A percentile compares a stretch with the other conserved stretches of the same genome.
Evolutionary conservation across 2,888 invertebrate genomes (phyloP).

Genomic region (Mythimna vitellina): DNA sequence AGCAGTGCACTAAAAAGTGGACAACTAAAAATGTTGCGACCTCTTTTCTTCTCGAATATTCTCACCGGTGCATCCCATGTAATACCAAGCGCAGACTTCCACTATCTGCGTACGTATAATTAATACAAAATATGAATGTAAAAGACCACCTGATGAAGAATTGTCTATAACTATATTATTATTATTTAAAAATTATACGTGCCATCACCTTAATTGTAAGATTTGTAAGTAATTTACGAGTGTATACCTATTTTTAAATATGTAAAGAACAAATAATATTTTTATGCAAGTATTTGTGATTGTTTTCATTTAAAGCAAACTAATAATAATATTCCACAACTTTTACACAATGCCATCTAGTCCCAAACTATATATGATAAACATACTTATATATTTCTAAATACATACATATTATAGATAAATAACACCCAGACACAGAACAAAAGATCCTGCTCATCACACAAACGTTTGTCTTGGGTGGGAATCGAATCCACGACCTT

Average conservation of each 20-base stretch:
- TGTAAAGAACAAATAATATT: constrained; percentile 43
- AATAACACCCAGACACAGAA: too few species aligned
- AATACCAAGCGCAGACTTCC: neutral
- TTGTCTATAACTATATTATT: constrained; percentile 21
- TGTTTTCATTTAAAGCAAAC: constrained; percentile 3
- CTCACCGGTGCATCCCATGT: constrained; percentile 3
- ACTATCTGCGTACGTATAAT: neutral
- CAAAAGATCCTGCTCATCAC: too few species aligned
- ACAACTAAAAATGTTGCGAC: neutral
- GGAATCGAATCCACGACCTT: too few species aligned
- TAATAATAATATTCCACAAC: too few species aligned
- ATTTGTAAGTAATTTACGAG: constrained; percentile 37
- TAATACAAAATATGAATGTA: constrained; percentile 27
- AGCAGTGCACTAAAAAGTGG: neutral
- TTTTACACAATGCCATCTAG: too few species aligned
- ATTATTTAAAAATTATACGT: constrained; percentile 54
- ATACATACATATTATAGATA: too few species aligned
- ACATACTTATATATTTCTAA: too few species aligned
- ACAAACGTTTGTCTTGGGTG: too few species aligned
- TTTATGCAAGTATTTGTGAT: constrained; percentile 27
- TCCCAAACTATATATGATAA: too few species aligned
- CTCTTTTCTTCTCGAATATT: constrained; percentile 33
- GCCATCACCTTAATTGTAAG: constrained; percentile 57
- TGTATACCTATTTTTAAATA: constrained; percentile 50
- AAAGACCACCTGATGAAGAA: constrained; percentile 31